These are phyloP conservation scores for Podotricha telesiphe DNA, from an alignment of 2,888 invertebrate species.

Conservation along the genomic window DNA sequence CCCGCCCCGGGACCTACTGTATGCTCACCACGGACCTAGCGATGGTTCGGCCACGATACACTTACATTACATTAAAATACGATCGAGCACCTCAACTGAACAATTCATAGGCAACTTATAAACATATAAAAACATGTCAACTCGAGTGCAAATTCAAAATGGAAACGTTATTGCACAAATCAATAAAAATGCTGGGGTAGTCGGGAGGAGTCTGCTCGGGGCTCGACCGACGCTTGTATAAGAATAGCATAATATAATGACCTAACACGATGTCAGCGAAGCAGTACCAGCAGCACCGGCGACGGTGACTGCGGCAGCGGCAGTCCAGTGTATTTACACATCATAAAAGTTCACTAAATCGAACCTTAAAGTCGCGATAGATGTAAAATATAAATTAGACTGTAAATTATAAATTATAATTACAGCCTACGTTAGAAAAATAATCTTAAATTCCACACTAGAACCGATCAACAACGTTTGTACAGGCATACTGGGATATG, in stretches of 20 bases:
- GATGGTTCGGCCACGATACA: constrained; percentile 69
- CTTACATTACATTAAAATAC: constrained; percentile 57
- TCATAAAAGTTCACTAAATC: constrained; percentile 70
- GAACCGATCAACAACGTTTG: constrained; percentile 53
- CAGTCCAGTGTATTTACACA: constrained; percentile 78
- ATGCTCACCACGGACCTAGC: constrained; percentile 70
- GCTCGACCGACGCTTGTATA: constrained; percentile 36
- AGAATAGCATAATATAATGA: constrained; percentile 34
- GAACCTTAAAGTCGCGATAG: constrained; percentile 69
- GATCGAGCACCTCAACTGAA: constrained; percentile 58
- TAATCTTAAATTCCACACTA: constrained; percentile 56
- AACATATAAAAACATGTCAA: constrained; percentile 24
- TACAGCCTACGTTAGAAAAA: constrained; percentile 64
- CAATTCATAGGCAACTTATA: constrained; percentile 19
- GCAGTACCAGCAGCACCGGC: constrained; percentile 46
- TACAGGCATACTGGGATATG: constrained; percentile 46
- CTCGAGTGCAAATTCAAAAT: constrained; percentile 22
- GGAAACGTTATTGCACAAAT: constrained; percentile 44
- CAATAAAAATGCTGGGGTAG: constrained; percentile 1
- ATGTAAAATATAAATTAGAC: constrained; percentile 69
- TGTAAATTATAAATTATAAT: constrained; percentile 62
- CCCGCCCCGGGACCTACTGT: constrained; percentile 52
- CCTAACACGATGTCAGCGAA: constrained; percentile 37
- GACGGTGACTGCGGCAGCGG: no score
- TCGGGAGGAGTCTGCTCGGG: constrained; percentile 19